phyloP scores from a whole-genome alignment of 2,888 invertebrate genomes.

The Amiota communis region DNA sequence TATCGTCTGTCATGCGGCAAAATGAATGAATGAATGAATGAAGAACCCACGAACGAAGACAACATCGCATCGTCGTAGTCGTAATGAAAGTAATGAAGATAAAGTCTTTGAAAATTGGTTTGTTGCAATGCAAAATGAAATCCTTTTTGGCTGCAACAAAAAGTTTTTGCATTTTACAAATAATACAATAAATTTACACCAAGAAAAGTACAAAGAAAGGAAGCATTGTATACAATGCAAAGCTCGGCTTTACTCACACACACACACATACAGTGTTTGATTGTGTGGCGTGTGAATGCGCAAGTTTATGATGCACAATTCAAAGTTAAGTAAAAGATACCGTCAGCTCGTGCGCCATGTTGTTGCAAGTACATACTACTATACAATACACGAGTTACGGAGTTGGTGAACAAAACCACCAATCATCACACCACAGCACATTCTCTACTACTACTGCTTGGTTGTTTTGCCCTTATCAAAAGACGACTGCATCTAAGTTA shows the following conservation, averaged over 20 bases:
- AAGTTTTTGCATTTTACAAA: slow-evolving; percentile 26
- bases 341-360: not conserved
- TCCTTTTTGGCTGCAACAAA: slow-evolving; percentile 23
- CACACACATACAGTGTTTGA: slow-evolving; percentile 22
- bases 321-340: slow-evolving; percentile 30
- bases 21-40: slow-evolving; percentile 42
- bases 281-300: slow-evolving; percentile 38
- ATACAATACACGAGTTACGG: too few relatives aligned
- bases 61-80: slow-evolving; percentile 12
- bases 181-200: slow-evolving; percentile 62
- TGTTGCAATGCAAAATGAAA: slow-evolving; percentile 21
- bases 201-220: slow-evolving; percentile 54
- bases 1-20: slow-evolving; percentile 63
- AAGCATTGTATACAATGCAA: slow-evolving; percentile 33
- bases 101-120: slow-evolving; percentile 29
- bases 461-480: slow-evolving; percentile 16
- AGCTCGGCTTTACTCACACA: not conserved
- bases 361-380: too few relatives aligned
- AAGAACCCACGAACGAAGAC: slow-evolving; percentile 1
- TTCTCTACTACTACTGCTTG: not conserved
- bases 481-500: slow-evolving; percentile 26
- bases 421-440: too few relatives aligned
- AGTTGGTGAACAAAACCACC: too few relatives aligned
- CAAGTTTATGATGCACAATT: slow-evolving; percentile 27
- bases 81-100: slow-evolving; percentile 30